These are phyloP conservation scores for Plebejus argus DNA, from an alignment of 2,888 invertebrate genomes.

Conservation along the genomic window DNA sequence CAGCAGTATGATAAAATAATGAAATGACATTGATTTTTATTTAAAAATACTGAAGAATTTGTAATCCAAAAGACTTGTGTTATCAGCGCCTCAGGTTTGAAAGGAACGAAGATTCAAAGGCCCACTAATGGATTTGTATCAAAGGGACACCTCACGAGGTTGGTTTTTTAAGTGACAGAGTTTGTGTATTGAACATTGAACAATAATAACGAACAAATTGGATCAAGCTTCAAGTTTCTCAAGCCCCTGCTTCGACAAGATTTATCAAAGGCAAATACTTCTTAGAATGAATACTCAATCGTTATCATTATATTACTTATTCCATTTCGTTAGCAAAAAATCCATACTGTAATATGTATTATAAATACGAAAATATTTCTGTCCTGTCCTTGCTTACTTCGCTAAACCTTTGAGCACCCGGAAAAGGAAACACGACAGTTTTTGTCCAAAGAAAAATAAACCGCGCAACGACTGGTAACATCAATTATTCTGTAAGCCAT, in stretches of 20 bases:
- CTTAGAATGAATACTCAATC: too few species aligned
- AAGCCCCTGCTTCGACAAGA: neutral
- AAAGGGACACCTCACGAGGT: neutral
- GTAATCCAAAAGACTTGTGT: neutral
- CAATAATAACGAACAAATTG: conserved; percentile 3
- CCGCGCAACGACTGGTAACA: too few species aligned
- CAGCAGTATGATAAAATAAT: neutral
- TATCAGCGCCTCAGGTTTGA: neutral
- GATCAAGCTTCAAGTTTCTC: neutral
- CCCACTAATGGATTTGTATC: conserved; percentile 26
- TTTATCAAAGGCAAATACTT: too few species aligned
- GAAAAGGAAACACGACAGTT: too few species aligned
- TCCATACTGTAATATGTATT: too few species aligned
- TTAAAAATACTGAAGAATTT: conserved; percentile 4
- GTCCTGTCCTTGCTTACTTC: too few species aligned
- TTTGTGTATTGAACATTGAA: conserved; percentile 6
- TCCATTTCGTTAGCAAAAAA: too few species aligned
- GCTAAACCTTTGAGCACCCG: too few species aligned
- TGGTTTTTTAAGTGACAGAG: neutral
- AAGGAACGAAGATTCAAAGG: conserved; percentile 10
- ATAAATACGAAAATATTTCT: too few species aligned
- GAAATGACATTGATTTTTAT: neutral
- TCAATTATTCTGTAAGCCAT: too few species aligned
- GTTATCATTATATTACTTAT: too few species aligned
- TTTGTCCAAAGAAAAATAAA: too few species aligned